Conservation (phyloP, 2,113 vertebrate genomes). For the Uria lomvia region DNA sequence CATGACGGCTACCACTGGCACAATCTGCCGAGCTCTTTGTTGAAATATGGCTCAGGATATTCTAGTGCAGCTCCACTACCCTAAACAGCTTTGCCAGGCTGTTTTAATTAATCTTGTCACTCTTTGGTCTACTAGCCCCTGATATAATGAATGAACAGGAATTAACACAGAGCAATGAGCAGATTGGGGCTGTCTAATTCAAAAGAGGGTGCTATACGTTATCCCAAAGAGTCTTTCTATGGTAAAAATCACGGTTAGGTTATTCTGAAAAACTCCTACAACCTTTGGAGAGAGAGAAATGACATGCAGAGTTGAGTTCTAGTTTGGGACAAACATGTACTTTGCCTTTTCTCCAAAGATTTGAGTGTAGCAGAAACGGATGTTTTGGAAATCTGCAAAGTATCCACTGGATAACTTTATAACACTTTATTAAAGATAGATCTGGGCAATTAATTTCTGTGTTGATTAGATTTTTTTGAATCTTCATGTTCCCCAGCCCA, state of each 20-base stretch:
- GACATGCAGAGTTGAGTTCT: not conserved
- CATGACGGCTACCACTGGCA: not conserved
- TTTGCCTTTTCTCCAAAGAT: not conserved
- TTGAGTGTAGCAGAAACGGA: not conserved
- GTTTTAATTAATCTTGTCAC: slow-evolving; percentile 16
- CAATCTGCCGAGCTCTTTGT: not conserved
- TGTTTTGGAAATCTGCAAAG: not conserved
- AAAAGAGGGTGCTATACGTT: not conserved
- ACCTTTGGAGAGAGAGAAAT: not conserved
- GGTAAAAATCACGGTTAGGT: not conserved
- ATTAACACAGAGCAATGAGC: not conserved
- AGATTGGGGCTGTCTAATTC: not conserved
- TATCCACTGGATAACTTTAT: not conserved
- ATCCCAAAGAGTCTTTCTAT: not conserved
- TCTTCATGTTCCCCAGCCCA: not conserved
- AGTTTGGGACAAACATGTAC: not conserved
- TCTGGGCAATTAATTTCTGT: not conserved
- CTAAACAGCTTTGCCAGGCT: not conserved
- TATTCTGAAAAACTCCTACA: not conserved
- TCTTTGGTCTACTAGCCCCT: not conserved
- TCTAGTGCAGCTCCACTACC: not conserved
- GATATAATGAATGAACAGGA: not conserved
- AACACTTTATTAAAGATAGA: not conserved
- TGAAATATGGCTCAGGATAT: not conserved
- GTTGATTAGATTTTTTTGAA: not conserved